Evolutionary conservation across 2,797 vertebrate species (phyloP).

Genomic region (Delichon dasypus): DNA sequence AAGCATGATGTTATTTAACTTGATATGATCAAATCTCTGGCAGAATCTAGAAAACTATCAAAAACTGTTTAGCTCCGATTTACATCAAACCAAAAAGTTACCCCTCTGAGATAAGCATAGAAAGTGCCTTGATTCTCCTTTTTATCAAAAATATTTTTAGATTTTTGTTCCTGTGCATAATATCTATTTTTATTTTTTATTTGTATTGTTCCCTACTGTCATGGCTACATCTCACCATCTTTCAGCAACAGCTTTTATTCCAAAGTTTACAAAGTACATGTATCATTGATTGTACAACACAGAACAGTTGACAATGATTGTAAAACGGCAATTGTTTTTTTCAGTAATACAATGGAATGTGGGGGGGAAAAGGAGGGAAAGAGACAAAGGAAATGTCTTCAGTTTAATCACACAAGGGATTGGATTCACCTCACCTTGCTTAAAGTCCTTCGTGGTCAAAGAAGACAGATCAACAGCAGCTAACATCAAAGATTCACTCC

Average conservation of each 20-base stretch:
- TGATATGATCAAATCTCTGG: background rate
- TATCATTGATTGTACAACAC: background rate
- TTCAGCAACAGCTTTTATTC: background rate
- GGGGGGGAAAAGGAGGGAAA: background rate
- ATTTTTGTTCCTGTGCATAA: background rate
- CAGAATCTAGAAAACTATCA: background rate
- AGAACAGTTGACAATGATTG: background rate
- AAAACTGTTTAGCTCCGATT: background rate
- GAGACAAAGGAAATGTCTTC: background rate
- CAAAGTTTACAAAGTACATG: background rate
- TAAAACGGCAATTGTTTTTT: background rate
- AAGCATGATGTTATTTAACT: background rate
- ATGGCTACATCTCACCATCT: background rate
- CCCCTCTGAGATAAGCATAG: background rate
- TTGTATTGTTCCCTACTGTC: background rate
- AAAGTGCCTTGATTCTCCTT: background rate
- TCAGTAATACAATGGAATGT: background rate
- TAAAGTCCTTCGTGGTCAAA: background rate
- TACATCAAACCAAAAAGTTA: background rate
- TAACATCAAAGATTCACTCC: background rate
- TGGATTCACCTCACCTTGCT: background rate
- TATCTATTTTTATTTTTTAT: background rate
- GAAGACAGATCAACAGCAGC: background rate
- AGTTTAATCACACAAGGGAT: background rate
- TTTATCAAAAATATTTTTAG: background rate